Evolutionary conservation across 1,140 invertebrate species (phyloP).

Genomic region (Lasioglossum baleicum): DNA sequence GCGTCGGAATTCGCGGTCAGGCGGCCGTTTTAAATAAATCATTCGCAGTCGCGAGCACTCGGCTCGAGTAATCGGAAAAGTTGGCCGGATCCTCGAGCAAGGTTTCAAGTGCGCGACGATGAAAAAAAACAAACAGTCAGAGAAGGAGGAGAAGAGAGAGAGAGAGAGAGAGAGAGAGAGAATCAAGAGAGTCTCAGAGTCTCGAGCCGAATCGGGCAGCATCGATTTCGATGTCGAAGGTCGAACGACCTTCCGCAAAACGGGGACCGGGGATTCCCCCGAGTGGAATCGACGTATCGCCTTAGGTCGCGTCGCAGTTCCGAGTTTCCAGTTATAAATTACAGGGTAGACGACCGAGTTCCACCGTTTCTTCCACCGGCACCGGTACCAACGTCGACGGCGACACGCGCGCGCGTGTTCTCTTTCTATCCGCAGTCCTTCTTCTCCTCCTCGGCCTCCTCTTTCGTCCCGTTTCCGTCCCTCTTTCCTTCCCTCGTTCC

Average conservation of each 20-base stretch:
- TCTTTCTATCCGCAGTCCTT: not conserved
- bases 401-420: not conserved
- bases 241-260: constrained; percentile 63
- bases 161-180: constrained; percentile 5
- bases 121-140: not conserved
- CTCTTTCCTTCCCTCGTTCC: constrained; percentile 17
- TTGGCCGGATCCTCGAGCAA: constrained; percentile 5
- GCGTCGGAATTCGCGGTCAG: not conserved
- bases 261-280: constrained; percentile 48
- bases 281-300: constrained; percentile 65
- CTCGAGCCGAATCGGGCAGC: constrained; percentile 9
- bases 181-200: too few relatives aligned
- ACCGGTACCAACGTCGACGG: constrained; percentile 5
- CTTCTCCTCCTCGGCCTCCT: constrained; percentile 21
- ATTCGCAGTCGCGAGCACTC: not conserved
- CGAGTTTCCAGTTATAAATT: constrained; percentile 69
- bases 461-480: not conserved
- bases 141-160: not conserved
- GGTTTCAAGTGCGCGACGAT: not conserved
- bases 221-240: constrained; percentile 61
- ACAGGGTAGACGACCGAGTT: constrained; percentile 67
- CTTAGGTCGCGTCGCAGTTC: constrained; percentile 65
- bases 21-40: not conserved
- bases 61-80: not conserved
- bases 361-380: constrained; percentile 45